Evolutionary conservation across 1,140 invertebrate species (phyloP).

Genomic region (Andrena cerasifolii): DNA sequence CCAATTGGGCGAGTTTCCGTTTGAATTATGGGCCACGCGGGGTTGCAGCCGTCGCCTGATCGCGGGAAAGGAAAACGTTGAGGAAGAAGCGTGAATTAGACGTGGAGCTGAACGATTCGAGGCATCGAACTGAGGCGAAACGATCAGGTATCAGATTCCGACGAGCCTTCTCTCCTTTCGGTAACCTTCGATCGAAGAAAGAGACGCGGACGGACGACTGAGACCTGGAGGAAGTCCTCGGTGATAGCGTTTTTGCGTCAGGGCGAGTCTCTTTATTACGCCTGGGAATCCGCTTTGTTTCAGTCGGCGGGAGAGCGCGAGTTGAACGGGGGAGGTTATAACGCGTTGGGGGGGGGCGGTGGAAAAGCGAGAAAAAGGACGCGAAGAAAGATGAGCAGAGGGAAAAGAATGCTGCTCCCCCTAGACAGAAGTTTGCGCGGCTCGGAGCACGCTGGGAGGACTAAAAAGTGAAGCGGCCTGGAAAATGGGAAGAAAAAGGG

Average conservation of each 20-base stretch:
- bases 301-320: constrained; percentile 54
- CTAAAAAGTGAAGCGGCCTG: constrained; percentile 43
- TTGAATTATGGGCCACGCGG: constrained; percentile 70
- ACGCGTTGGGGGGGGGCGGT: not conserved
- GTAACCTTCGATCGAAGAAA: constrained; percentile 27
- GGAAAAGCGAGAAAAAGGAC: constrained; percentile 53
- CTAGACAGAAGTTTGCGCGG: constrained; percentile 46
- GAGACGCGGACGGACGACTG: not conserved
- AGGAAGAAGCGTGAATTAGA: not conserved
- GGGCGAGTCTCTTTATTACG: constrained; percentile 76
- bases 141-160: constrained; percentile 18
- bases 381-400: constrained; percentile 50
- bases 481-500: constrained; percentile 36
- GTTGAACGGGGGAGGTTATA: constrained; percentile 22
- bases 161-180: not conserved
- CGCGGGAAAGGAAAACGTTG: not conserved
- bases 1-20: constrained; percentile 77
- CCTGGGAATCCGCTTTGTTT: constrained; percentile 79
- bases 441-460: constrained; percentile 3
- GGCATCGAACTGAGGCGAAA: not conserved
- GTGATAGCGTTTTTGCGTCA: constrained; percentile 68
- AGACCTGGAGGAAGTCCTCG: constrained; percentile 30
- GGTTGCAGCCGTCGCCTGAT: constrained; percentile 52
- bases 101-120: not conserved
- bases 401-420: constrained; percentile 13